A percentile compares a stretch with the other conserved stretches of the same genome.
phyloP scores from a whole-genome alignment of 1,140 invertebrate genomes.

The Panonychus citri region DNA sequence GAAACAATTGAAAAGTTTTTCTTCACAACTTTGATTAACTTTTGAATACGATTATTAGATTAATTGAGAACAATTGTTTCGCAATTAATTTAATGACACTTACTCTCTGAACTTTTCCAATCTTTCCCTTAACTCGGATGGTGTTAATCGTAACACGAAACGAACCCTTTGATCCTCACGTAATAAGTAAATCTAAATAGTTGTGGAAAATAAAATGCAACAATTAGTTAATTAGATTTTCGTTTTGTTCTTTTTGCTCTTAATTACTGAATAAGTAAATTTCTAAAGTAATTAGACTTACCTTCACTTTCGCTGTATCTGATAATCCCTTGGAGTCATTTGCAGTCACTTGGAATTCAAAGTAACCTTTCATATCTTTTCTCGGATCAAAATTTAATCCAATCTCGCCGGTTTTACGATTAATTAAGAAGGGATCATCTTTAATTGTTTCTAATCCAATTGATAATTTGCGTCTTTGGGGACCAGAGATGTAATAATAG shows the following conservation, averaged over 20 bases:
- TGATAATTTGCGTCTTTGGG: constrained; percentile 45
- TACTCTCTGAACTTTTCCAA: constrained; percentile 56
- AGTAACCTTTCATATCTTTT: constrained; percentile 86
- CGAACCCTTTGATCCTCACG: constrained; percentile 75
- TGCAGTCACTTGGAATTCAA: constrained; percentile 63
- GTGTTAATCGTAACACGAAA: constrained; percentile 68
- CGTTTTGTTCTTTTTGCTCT: too few relatives aligned
- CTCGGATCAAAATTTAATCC: constrained; percentile 82
- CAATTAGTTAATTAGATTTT: background rate
- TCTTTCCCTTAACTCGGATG: constrained; percentile 51
- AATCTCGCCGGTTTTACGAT: constrained; percentile 50
- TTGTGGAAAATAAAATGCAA: background rate
- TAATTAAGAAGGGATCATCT: constrained; percentile 54
- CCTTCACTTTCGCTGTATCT: constrained; percentile 22
- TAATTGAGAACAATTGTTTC: too few relatives aligned
- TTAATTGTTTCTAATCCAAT: constrained; percentile 59
- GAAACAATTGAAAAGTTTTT: too few relatives aligned
- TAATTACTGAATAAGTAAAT: constrained; percentile 4
- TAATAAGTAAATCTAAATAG: constrained; percentile 49
- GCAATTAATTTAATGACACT: constrained; percentile 24
- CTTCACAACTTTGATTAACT: too few relatives aligned
- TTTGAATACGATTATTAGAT: too few relatives aligned
- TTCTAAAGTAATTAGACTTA: constrained; percentile 17
- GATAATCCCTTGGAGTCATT: constrained; percentile 56
- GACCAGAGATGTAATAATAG: constrained; percentile 49